Percentiles rank a stretch among this genome's conserved stretches.
These are phyloP conservation scores for Acrobasis suavella DNA, from an alignment of 2,888 invertebrate genomes.

Conservation along the genomic window DNA sequence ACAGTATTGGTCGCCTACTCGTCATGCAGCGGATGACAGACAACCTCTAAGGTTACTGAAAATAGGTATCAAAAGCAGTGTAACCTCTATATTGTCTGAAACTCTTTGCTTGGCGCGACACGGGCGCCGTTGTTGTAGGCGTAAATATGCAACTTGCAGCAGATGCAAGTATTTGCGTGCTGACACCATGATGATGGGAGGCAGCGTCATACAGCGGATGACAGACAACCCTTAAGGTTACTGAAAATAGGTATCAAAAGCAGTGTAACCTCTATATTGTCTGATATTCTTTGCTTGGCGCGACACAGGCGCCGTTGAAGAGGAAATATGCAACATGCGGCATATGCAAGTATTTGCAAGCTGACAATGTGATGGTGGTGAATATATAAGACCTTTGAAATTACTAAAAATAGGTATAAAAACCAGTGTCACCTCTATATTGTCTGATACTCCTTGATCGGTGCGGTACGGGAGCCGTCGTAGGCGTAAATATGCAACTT, in stretches of 20 bases:
- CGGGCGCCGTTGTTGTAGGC: constrained; percentile 19
- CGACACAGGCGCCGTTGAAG: constrained; percentile 15
- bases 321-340: constrained; percentile 1
- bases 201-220: too few species aligned
- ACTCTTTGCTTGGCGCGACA: neutral
- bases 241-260: neutral
- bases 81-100: neutral
- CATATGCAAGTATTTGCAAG: neutral
- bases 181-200: neutral
- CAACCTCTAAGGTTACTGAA: neutral
- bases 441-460: neutral
- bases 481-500: constrained; percentile 12
- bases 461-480: neutral
- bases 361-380: neutral
- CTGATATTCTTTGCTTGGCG: neutral
- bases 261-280: neutral
- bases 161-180: neutral
- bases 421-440: neutral
- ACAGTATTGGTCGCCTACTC: too few species aligned
- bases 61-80: neutral
- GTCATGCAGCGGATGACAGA: too few species aligned
- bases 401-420: neutral
- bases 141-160: constrained; percentile 1
- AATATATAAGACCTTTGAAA: too few species aligned
- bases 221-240: too few species aligned